Base-by-base conservation (phyloP, 1,140 invertebrate species). In the Pseudachorutes palmiensis region DNA sequence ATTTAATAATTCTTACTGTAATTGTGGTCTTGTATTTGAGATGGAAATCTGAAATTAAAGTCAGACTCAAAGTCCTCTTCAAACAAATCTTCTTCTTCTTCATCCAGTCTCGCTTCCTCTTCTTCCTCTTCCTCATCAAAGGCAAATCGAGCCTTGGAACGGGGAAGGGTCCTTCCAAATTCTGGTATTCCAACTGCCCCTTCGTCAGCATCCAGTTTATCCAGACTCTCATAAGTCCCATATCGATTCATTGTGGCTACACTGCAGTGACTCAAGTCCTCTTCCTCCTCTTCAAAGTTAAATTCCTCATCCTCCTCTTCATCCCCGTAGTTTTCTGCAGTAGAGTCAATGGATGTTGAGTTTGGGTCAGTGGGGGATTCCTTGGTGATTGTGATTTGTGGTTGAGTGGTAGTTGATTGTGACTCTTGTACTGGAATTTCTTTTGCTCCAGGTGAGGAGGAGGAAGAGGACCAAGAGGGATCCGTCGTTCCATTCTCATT, bases 51-150 rank as follows among this genome's bases (percentile, higher is more conserved):
- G 29, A 74, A 71, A 58, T 74, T 71, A 51, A 74, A 71, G 45
- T 74, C 72, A 5, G 68, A 65, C 26, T 74, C 72, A 49, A 74
- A 71, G 48, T 74, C 72, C 49, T 71, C 72, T 36, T 71, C 72
- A 45, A 71, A 74, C 41, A 71, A 58, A 61, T 74, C 67, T n/a
- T 71, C 70, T 2, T 69, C 66, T 31, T 67, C 67, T 2, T 62
- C 63, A 29, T 22, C 51, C 36, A 41, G 36, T 24, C 24, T 22
- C 51, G 51, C 64, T n/a, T 62, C 68, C 19, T 70, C 70, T 33
- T 66, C 68, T 48, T 73, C 72, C 26, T 70, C 71, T 22, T 70
- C 69, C 45, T 72, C 71, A 51, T 71, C 69, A 51, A 73, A 73
- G 0, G 70, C 71, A 36, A 73, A 73, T 12, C 72, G 19, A 19